These are phyloP conservation scores for Atherix ibis DNA, from an alignment of 2,888 invertebrate genomes.

Conservation along the genomic window DNA sequence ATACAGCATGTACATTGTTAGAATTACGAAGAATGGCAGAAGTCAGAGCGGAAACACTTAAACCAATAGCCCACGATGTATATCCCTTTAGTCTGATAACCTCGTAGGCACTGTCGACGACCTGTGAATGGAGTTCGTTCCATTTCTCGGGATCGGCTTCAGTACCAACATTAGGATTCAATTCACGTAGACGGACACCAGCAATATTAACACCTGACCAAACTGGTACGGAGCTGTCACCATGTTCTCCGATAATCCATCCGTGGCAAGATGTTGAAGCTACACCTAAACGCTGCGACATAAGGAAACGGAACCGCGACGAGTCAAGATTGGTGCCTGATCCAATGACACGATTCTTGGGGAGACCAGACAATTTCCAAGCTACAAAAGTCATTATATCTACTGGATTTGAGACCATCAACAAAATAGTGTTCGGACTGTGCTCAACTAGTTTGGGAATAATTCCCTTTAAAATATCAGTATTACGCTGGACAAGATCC, in stretches of 20 bases:
- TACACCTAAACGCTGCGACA: conserved; percentile 66
- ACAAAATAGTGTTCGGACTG: conserved; percentile 70
- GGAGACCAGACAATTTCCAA: conserved; percentile 87
- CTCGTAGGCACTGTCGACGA: conserved; percentile 74
- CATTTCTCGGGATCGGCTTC: conserved; percentile 62
- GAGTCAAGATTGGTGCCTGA: conserved; percentile 90
- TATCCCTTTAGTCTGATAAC: conserved; percentile 79
- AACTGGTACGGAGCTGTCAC: conserved; percentile 79
- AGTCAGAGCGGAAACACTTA: conserved; percentile 58
- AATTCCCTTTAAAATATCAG: conserved; percentile 72
- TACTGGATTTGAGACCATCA: conserved; percentile 85
- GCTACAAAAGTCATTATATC: conserved; percentile 86
- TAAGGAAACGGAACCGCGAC: conserved; percentile 73
- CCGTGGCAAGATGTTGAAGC: conserved; percentile 78
- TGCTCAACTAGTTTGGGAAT: conserved; percentile 51
- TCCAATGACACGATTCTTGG: conserved; percentile 74
- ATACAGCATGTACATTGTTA: conserved; percentile 60
- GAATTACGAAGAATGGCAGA: conserved; percentile 56
- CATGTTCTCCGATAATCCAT: conserved; percentile 90
- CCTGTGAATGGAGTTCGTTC: conserved; percentile 62
- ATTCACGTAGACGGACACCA: conserved; percentile 65
- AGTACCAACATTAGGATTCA: conserved; percentile 59
- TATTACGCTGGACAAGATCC: conserved; percentile 76
- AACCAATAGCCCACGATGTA: conserved; percentile 82
- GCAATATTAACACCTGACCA: conserved; percentile 91